Conservation (phyloP, 1,140 invertebrate genomes). For the Coenobita brevimanus region DNA sequence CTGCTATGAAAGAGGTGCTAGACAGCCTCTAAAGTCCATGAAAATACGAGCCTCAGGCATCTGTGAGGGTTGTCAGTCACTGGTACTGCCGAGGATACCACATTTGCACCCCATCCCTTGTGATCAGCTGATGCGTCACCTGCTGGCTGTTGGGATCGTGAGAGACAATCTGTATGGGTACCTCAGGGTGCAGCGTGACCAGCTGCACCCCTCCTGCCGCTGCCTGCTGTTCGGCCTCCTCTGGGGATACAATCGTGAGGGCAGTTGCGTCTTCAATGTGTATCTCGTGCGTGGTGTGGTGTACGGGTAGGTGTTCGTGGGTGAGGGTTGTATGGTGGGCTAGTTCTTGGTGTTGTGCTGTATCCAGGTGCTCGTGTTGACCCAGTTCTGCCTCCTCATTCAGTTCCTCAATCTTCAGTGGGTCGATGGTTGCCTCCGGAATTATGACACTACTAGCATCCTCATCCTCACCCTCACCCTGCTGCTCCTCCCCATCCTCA, state of each 20-base stretch:
- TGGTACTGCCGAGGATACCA: conserved; percentile 62
- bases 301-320: conserved; percentile 49
- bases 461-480: conserved; percentile 23
- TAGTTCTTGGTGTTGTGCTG: conserved; percentile 5
- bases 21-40: too few species aligned
- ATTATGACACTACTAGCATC: conserved; percentile 21
- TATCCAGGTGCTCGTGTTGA: background rate
- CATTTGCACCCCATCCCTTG: conserved; percentile 62
- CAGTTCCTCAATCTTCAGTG: conserved; percentile 60
- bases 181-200: conserved; percentile 51
- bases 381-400: conserved; percentile 39
- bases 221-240: conserved; percentile 56
- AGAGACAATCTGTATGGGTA: conserved; percentile 55
- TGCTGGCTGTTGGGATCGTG: conserved; percentile 55
- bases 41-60: too few species aligned
- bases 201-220: conserved; percentile 53
- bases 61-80: too few species aligned
- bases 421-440: conserved; percentile 62
- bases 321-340: conserved; percentile 43
- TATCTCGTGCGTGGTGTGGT: conserved; percentile 64
- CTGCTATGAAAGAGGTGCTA: too few species aligned
- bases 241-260: conserved; percentile 51
- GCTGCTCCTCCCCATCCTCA: conserved; percentile 25
- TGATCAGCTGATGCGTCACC: conserved; percentile 55
- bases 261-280: conserved; percentile 63